These are phyloP conservation scores for Odontamblyopus lacepedii DNA, from an alignment of 2,797 vertebrate genomes.

Conservation along the genomic window DNA sequence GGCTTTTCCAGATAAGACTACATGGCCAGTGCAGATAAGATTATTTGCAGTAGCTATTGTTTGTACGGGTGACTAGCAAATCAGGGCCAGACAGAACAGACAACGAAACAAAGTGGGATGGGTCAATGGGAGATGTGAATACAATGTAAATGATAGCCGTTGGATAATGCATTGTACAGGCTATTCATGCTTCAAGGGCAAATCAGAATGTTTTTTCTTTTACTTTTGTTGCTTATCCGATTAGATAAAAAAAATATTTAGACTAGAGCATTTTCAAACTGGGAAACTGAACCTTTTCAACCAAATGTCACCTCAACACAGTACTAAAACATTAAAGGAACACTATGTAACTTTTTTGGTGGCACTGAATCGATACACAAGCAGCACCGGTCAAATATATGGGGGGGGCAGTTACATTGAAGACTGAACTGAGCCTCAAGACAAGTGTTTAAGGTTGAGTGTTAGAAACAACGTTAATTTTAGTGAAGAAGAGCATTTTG, in stretches of 20 bases:
- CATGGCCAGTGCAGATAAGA: neutral
- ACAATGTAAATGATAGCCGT: neutral
- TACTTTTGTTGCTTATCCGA: neutral
- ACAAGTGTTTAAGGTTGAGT: too few relatives aligned
- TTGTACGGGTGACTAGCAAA: neutral
- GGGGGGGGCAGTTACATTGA: too few relatives aligned
- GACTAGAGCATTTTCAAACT: neutral
- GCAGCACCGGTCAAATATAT: neutral
- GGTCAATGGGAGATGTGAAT: neutral
- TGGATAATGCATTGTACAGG: neutral
- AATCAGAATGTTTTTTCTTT: neutral
- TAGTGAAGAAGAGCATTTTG: too few relatives aligned
- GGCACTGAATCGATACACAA: too few relatives aligned
- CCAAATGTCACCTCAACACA: too few relatives aligned
- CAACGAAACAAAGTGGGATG: neutral
- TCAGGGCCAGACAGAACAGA: neutral
- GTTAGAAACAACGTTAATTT: too few relatives aligned
- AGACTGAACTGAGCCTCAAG: too few relatives aligned
- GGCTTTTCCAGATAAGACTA: neutral
- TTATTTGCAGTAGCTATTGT: constrained; percentile 1
- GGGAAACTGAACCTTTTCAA: too few relatives aligned
- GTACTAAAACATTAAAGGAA: too few relatives aligned
- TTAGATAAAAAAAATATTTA: neutral
- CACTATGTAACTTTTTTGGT: too few relatives aligned
- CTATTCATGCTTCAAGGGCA: neutral